Evolutionary conservation across 1,140 invertebrate species (phyloP).

Genomic region (Adelges cooleyi): DNA sequence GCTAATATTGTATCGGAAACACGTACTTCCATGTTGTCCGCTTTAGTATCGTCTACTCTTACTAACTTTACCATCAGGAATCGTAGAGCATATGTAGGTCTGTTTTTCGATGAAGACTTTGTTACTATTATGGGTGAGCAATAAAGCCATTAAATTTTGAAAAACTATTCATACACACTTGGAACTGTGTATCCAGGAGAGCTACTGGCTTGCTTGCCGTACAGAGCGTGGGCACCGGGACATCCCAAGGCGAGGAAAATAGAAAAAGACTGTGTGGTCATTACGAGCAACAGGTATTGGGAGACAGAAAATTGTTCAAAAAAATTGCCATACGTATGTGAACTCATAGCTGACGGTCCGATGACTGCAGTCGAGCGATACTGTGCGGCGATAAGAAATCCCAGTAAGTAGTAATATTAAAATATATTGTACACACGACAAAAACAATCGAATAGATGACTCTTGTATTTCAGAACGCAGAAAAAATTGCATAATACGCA

Average conservation of each 20-base stretch:
- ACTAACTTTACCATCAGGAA: conserved; percentile 33
- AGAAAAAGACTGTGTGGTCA: conserved; percentile 45
- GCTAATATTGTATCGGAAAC: conserved; percentile 47
- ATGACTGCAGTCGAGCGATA: background rate
- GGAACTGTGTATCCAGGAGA: conserved; percentile 37
- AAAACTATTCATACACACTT: background rate
- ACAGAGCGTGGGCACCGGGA: conserved; percentile 51
- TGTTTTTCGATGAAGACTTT: conserved; percentile 40
- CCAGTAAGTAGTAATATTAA: background rate
- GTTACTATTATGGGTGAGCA: conserved; percentile 39
- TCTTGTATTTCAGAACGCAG: conserved; percentile 3
- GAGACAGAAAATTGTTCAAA: conserved; percentile 42
- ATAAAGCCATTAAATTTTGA: conserved; percentile 28
- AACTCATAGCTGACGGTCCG: conserved; percentile 38
- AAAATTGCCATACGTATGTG: conserved; percentile 46
- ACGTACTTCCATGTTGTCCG: conserved; percentile 38
- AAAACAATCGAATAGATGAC: background rate
- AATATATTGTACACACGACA: background rate
- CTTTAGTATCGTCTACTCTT: conserved; percentile 32
- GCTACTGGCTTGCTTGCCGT: conserved; percentile 45
- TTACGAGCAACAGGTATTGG: conserved; percentile 46
- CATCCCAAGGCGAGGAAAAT: conserved; percentile 42
- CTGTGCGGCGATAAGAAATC: conserved; percentile 7
- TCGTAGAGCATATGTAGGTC: conserved; percentile 43
- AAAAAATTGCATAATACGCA: conserved; percentile 21